A percentile compares a stretch with the other conserved stretches of the same genome.
Conservation (phyloP, 2,113 vertebrate species). For the Pygoscelis adeliae region DNA sequence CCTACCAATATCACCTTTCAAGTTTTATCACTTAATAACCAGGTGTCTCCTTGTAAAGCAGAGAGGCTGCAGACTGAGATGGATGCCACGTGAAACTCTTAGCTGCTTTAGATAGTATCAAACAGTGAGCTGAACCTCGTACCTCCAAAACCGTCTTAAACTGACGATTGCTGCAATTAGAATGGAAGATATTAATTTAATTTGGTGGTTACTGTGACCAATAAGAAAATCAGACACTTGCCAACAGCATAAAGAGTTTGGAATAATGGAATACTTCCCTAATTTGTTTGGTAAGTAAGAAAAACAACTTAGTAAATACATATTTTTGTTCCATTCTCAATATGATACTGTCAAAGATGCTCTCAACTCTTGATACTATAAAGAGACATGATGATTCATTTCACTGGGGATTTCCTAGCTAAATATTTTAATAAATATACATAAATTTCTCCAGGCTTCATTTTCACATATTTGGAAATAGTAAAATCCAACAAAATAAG, state of each 20-base stretch:
- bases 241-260: not conserved
- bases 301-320: not conserved
- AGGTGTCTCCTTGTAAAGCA: not conserved
- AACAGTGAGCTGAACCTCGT: not conserved
- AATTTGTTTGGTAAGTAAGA: not conserved
- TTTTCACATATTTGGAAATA: not conserved
- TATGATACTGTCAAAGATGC: not conserved
- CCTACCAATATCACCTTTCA: not conserved
- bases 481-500: not conserved
- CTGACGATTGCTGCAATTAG: not conserved
- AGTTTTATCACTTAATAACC: not conserved
- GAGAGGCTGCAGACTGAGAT: not conserved
- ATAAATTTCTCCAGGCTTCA: not conserved
- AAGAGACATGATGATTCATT: not conserved
- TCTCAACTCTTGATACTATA: not conserved
- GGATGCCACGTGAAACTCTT: not conserved
- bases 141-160: not conserved
- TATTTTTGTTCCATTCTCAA: not conserved
- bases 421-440: not conserved
- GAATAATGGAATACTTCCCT: not conserved
- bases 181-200: not conserved
- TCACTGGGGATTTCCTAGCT: not conserved
- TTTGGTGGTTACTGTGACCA: not conserved
- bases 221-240: not conserved
- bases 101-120: not conserved